phyloP scores from a whole-genome alignment of 2,888 invertebrate genomes.

The Acleris laterana region DNA sequence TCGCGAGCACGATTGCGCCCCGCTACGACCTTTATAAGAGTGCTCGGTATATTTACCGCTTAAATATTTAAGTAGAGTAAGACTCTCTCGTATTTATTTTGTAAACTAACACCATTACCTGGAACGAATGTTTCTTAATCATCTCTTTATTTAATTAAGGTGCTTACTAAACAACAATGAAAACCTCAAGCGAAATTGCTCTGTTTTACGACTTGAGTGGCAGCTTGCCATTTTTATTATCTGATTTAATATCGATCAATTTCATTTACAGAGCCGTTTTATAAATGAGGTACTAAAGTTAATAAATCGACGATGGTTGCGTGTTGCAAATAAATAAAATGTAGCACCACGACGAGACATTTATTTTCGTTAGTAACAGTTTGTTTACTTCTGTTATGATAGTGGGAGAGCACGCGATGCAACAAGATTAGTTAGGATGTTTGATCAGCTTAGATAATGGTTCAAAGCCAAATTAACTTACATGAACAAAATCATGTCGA shows the following conservation, averaged over 20 bases:
- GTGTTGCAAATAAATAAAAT: conserved; percentile 75
- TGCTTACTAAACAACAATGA: not conserved
- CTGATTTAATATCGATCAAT: conserved; percentile 29
- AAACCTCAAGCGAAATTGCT: conserved; percentile 2
- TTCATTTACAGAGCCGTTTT: conserved; percentile 21
- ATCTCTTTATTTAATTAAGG: conserved; percentile 7
- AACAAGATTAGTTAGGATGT: conserved; percentile 70
- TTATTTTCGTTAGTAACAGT: conserved; percentile 72
- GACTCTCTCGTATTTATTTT: not conserved
- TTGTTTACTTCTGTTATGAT: conserved; percentile 69
- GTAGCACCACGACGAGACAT: conserved; percentile 70
- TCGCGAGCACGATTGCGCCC: conserved; percentile 1
- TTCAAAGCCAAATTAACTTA: not conserved
- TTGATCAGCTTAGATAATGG: conserved; percentile 47
- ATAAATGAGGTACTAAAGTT: conserved; percentile 32
- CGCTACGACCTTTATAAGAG: not conserved
- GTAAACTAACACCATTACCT: conserved; percentile 6
- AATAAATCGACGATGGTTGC: conserved; percentile 58
- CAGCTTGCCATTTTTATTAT: conserved; percentile 9
- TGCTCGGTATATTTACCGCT: conserved; percentile 7
- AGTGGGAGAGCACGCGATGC: conserved; percentile 68
- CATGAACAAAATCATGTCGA: no score
- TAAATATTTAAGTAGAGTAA: conserved; percentile 10
- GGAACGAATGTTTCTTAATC: conserved; percentile 1
- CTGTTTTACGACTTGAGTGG: conserved; percentile 11